phyloP scores from a whole-genome alignment of 2,113 vertebrate species.

The Caranx ignobilis region DNA sequence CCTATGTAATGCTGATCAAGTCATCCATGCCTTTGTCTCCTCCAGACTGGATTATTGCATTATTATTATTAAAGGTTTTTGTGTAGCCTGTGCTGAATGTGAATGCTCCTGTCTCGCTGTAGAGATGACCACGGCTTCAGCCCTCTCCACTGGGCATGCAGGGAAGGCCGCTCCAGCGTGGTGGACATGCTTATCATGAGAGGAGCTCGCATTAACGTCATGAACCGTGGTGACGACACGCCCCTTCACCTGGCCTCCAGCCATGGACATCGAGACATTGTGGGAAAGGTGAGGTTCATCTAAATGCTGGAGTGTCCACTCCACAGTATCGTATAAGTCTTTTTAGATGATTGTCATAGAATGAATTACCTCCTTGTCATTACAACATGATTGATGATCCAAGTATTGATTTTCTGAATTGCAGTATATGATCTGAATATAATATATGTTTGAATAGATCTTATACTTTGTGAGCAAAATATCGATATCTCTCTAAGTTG shows the following conservation, averaged over 20 bases:
- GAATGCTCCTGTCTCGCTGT: slow-evolving; percentile 7
- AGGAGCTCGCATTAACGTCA: slow-evolving; percentile 96
- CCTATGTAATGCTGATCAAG: too few relatives aligned
- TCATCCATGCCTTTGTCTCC: too few relatives aligned
- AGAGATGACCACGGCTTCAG: slow-evolving; percentile 99
- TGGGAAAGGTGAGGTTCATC: slow-evolving; percentile 90
- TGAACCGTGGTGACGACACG: slow-evolving; percentile 97
- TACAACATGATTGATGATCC: background rate
- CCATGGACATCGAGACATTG: slow-evolving; percentile 95
- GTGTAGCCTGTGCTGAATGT: slow-evolving; percentile 6
- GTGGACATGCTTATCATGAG: slow-evolving; percentile 99
- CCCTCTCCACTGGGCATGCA: slow-evolving; percentile 97
- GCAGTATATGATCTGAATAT: background rate
- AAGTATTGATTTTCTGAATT: background rate
- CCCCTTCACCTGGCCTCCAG: slow-evolving; percentile 95
- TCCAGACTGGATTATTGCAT: too few relatives aligned
- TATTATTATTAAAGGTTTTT: background rate
- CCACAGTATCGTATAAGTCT: background rate
- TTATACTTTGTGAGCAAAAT: background rate
- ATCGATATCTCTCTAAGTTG: slow-evolving; percentile 12
- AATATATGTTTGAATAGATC: background rate
- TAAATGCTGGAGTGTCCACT: background rate
- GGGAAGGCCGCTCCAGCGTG: slow-evolving; percentile 92
- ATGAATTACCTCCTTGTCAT: background rate
- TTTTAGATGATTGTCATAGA: background rate